These are phyloP conservation scores for Hofmannophila pseudospretella DNA, from an alignment of 2,888 invertebrate genomes.

Conservation along the genomic window DNA sequence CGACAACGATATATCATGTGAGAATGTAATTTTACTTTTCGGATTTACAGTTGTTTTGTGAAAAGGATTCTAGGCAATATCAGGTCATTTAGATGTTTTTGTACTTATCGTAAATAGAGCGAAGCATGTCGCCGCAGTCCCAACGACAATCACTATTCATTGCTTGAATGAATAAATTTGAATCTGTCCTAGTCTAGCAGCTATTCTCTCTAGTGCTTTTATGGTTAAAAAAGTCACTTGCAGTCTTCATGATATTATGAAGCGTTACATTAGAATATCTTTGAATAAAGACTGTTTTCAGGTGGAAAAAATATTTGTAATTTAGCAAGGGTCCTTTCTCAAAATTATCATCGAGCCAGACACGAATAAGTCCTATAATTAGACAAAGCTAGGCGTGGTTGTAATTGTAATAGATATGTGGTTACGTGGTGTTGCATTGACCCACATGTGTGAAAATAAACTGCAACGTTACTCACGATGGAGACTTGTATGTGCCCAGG, in stretches of 20 bases:
- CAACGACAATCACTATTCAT: constrained; percentile 30
- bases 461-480: constrained; percentile 39
- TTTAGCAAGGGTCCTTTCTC: too few species aligned
- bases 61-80: background rate
- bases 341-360: constrained; percentile 29
- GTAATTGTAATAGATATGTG: constrained; percentile 37
- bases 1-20: too few species aligned
- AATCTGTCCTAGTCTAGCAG: constrained; percentile 20
- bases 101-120: constrained; percentile 3
- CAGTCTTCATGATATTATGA: background rate
- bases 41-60: too few species aligned
- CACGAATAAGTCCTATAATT: constrained; percentile 47
- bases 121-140: background rate
- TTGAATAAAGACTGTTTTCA: background rate
- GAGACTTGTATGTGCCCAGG: constrained; percentile 36
- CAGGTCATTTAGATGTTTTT: too few species aligned
- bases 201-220: constrained; percentile 13
- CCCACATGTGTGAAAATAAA: constrained; percentile 69
- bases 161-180: constrained; percentile 32
- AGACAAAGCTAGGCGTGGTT: constrained; percentile 48
- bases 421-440: constrained; percentile 57
- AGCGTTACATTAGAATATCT: too few species aligned
- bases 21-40: too few species aligned
- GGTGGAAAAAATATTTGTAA: too few species aligned
- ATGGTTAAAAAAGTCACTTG: background rate